A percentile compares a stretch with the other conserved stretches of the same genome.
Conservation (phyloP, 2,797 vertebrate genomes). For the Phrynocephalus guinanensis region DNA sequence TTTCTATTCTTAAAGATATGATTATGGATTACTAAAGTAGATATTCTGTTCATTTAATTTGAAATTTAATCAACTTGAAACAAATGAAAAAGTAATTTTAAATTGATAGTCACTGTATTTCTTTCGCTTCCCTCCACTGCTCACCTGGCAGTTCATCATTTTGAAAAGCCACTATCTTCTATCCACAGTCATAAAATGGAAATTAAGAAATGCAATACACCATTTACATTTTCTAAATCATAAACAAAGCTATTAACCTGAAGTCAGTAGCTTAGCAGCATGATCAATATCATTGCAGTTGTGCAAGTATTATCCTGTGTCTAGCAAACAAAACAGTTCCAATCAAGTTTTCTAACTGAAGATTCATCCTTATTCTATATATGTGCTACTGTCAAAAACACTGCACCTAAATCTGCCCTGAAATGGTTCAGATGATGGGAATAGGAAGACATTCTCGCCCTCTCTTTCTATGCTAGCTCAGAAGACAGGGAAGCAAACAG, state of each 20-base stretch:
- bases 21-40: background rate
- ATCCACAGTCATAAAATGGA: background rate
- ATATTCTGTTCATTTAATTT: background rate
- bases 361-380: background rate
- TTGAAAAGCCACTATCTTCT: background rate
- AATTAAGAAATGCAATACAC: background rate
- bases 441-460: background rate
- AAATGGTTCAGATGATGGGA: background rate
- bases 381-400: background rate
- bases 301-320: background rate
- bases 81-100: conserved; percentile 8
- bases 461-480: background rate
- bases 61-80: conserved; percentile 7
- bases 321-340: background rate
- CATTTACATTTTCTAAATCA: background rate
- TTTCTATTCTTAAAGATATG: background rate
- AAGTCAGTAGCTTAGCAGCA: background rate
- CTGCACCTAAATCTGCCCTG: background rate
- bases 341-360: background rate
- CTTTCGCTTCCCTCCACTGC: conserved; percentile 25
- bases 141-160: conserved; percentile 26
- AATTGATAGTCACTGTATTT: background rate
- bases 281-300: background rate
- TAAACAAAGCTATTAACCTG: background rate
- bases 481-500: background rate